Evolutionary conservation across 2,113 vertebrate species (phyloP).

Genomic region (Mormoops blainvillei): DNA sequence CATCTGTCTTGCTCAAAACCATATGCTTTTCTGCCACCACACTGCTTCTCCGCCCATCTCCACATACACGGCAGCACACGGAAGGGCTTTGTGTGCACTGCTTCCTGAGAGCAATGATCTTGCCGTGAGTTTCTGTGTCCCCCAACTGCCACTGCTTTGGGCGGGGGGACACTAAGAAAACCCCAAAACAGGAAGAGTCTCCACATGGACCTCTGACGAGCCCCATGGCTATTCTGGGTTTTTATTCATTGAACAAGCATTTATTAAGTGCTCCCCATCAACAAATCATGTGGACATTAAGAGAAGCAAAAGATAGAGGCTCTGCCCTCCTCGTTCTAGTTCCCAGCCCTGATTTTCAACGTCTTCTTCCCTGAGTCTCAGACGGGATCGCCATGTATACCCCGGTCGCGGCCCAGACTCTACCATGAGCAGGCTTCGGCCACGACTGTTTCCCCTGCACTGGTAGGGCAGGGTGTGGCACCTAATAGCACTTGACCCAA

Average conservation of each 20-base stretch:
- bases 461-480: not conserved
- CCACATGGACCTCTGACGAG: not conserved
- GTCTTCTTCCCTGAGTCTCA: not conserved
- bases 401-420: not conserved
- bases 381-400: not conserved
- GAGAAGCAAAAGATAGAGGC: not conserved
- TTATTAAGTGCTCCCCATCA: not conserved
- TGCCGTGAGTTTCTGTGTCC: not conserved
- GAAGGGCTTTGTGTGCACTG: accelerated
- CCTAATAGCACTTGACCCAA: not conserved
- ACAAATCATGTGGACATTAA: not conserved
- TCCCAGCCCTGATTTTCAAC: not conserved
- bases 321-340: not conserved
- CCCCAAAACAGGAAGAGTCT: not conserved
- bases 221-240: not conserved
- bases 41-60: accelerated
- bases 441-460: too few relatives aligned
- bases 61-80: accelerated
- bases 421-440: not conserved
- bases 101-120: not conserved
- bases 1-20: not conserved
- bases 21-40: not conserved
- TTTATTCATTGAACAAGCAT: not conserved
- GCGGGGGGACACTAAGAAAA: not conserved
- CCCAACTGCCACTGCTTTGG: not conserved